Conservation (phyloP, 2,888 invertebrate species). For the Calliopum simillimum region DNA sequence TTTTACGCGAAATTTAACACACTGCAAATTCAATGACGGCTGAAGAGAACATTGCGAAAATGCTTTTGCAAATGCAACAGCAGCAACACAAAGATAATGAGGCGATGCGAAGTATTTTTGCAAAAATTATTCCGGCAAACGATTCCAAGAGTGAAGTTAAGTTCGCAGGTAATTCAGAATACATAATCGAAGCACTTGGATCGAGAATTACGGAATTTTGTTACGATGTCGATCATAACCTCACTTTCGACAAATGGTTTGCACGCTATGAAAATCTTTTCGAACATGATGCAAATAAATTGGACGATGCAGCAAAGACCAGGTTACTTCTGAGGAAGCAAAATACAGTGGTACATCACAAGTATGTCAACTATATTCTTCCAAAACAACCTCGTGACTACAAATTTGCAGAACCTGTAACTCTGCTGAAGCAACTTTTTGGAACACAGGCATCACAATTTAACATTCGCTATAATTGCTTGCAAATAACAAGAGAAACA, state of each 20-base stretch:
- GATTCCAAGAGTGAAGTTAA: conserved; percentile 1
- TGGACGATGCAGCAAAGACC: conserved; percentile 41
- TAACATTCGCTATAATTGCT: conserved; percentile 26
- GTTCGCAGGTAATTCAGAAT: conserved; percentile 2
- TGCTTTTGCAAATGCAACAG: conserved; percentile 27
- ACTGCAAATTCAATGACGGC: too few relatives aligned
- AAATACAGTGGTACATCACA: conserved; percentile 30
- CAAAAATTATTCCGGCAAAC: neutral
- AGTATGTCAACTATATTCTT: conserved; percentile 38
- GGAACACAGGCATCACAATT: conserved; percentile 28
- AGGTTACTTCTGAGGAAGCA: conserved; percentile 39
- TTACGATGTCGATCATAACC: conserved; percentile 16
- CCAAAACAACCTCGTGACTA: conserved; percentile 33
- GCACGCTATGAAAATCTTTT: conserved; percentile 38
- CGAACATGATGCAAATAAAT: conserved; percentile 32
- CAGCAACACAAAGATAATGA: conserved; percentile 27
- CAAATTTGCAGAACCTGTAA: conserved; percentile 1
- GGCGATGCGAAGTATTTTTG: conserved; percentile 16
- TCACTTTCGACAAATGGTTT: neutral
- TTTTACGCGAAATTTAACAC: too few relatives aligned
- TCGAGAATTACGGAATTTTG: conserved; percentile 13
- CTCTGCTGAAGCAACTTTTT: conserved; percentile 15
- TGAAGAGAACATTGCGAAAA: conserved; percentile 5
- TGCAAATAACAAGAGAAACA: conserved; percentile 27
- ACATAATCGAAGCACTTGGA: conserved; percentile 6